A percentile compares a stretch with the other conserved stretches of the same genome.
Evolutionary conservation across 2,113 vertebrate species (phyloP).

Genomic region (Bos taurus): DNA sequence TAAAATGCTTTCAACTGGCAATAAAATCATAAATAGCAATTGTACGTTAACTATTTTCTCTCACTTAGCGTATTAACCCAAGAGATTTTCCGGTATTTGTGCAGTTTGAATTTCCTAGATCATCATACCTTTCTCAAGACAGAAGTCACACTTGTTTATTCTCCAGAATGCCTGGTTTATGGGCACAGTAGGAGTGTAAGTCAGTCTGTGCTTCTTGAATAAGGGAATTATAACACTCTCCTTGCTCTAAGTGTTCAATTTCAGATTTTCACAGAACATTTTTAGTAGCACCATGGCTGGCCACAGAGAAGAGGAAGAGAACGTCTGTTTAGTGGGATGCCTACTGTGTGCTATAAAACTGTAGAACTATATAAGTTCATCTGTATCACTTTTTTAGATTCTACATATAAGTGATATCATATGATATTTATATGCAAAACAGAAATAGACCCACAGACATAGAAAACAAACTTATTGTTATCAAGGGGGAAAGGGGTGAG

Average conservation of each 20-base stretch:
- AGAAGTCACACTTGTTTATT: neutral
- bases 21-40: neutral
- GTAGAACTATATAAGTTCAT: neutral
- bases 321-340: too few species aligned
- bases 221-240: neutral
- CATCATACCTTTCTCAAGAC: neutral
- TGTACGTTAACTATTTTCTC: neutral
- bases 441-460: neutral
- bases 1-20: neutral
- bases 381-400: neutral
- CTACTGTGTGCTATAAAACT: neutral
- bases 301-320: neutral
- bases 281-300: neutral
- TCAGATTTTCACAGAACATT: neutral
- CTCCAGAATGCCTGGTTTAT: neutral
- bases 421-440: neutral
- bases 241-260: neutral
- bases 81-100: neutral
- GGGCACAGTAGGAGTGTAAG: neutral
- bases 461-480: neutral
- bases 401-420: neutral
- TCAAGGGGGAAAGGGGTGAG: neutral
- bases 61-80: neutral
- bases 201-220: neutral
- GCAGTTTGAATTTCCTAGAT: neutral